phyloP scores from a whole-genome alignment of 2,797 vertebrate genomes.

The Alauda arvensis region DNA sequence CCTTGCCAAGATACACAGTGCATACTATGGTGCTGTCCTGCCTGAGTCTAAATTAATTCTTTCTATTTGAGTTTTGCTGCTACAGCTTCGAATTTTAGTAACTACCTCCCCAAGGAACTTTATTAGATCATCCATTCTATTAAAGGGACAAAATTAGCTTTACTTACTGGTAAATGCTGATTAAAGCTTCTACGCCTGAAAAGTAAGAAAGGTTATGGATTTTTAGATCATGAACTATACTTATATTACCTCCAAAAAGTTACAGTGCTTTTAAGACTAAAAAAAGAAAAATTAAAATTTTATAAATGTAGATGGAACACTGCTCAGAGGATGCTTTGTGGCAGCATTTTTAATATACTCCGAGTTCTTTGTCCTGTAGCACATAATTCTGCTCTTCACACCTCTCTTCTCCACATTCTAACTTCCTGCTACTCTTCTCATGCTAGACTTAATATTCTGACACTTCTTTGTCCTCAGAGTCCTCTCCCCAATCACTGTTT shows the following conservation, averaged over 20 bases:
- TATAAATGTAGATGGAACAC: not conserved
- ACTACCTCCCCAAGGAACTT: not conserved
- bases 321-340: not conserved
- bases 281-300: not conserved
- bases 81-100: slow-evolving; percentile 1
- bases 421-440: not conserved
- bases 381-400: not conserved
- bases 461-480: not conserved
- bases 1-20: slow-evolving; percentile 19
- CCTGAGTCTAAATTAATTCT: slow-evolving; percentile 19
- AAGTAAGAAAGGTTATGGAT: not conserved
- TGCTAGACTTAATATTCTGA: not conserved
- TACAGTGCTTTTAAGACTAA: not conserved
- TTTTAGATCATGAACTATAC: not conserved
- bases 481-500: not conserved
- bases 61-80: slow-evolving; percentile 5
- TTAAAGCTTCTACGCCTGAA: not conserved
- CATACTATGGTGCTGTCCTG: not conserved
- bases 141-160: slow-evolving; percentile 2
- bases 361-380: not conserved
- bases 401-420: not conserved
- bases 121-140: not conserved
- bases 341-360: not conserved
- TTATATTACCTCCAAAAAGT: not conserved
- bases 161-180: slow-evolving; percentile 3